Evolutionary conservation across 2,113 vertebrate genomes (phyloP).

Genomic region (Hemiscyllium ocellatum): DNA sequence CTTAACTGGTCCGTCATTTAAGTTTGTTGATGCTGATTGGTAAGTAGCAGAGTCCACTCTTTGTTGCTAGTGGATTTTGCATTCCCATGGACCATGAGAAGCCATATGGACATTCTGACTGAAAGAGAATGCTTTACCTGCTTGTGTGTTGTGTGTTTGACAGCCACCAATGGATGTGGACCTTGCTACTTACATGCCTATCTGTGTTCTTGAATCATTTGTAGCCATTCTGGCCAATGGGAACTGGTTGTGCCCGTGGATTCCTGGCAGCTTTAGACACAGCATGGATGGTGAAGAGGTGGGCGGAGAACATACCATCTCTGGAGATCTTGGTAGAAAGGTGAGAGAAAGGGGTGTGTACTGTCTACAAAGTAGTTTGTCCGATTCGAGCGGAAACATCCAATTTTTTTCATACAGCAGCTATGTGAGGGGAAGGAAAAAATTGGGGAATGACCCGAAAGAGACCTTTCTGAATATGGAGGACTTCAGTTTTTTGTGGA

Average conservation of each 20-base stretch:
- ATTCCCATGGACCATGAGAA: not conserved
- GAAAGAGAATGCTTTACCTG: not conserved
- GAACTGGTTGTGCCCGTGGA: conserved; percentile 89
- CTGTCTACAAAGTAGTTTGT: not conserved
- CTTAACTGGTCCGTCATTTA: not conserved
- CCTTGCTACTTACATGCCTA: not conserved
- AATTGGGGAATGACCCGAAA: not conserved
- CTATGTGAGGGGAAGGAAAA: not conserved
- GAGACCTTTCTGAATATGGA: not conserved
- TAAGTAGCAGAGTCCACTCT: not conserved
- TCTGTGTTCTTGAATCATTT: not conserved
- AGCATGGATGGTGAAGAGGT: conserved; percentile 89
- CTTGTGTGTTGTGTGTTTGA: not conserved
- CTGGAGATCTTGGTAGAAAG: conserved; percentile 87
- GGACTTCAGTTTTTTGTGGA: not conserved
- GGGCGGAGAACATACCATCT: conserved; percentile 72
- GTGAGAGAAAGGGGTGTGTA: conserved; percentile 49
- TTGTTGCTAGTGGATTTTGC: not conserved
- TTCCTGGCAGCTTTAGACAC: conserved; percentile 92
- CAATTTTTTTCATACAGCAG: not conserved
- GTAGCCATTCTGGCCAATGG: conserved; percentile 98
- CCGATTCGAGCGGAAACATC: not conserved
- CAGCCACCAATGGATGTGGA: too few relatives aligned
- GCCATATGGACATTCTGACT: not conserved
- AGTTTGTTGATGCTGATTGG: not conserved